A percentile compares a stretch with the other conserved stretches of the same genome.
These are phyloP conservation scores for Eurystomus gularis DNA, from an alignment of 2,113 vertebrate species.

Conservation along the genomic window DNA sequence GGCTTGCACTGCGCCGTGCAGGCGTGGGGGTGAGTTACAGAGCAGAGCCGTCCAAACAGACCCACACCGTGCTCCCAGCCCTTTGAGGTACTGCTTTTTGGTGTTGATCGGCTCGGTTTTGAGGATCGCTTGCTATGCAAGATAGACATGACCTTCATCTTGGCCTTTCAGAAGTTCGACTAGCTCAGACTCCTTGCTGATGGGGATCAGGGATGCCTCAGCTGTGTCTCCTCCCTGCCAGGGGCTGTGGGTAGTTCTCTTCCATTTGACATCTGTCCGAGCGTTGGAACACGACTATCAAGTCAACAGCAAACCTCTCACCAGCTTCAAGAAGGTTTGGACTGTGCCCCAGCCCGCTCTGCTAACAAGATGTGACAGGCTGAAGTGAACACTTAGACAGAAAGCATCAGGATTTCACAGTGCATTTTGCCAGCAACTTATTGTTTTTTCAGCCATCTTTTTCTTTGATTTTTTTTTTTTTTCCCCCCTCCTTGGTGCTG, in stretches of 20 bases:
- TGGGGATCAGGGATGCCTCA: not conserved
- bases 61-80: fast-evolving
- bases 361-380: not conserved
- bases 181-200: not conserved
- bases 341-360: not conserved
- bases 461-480: not conserved
- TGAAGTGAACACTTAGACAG: not conserved
- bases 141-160: not conserved
- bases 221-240: not conserved
- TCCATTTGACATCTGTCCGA: not conserved
- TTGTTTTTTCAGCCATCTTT: not conserved
- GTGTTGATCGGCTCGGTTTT: not conserved
- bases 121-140: not conserved
- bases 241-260: not conserved
- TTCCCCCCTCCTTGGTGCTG: not conserved
- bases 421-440: not conserved
- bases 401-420: not conserved
- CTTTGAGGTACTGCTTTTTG: not conserved
- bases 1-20: not conserved
- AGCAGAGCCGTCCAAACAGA: not conserved
- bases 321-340: not conserved
- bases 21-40: not conserved
- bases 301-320: not conserved
- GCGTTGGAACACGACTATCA: not conserved
- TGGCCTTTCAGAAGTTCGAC: not conserved